Evolutionary conservation across 2,888 invertebrate species (phyloP), one percentile per base, ranked within the genome.

Genomic region (Anthophora plumipes): DNA sequence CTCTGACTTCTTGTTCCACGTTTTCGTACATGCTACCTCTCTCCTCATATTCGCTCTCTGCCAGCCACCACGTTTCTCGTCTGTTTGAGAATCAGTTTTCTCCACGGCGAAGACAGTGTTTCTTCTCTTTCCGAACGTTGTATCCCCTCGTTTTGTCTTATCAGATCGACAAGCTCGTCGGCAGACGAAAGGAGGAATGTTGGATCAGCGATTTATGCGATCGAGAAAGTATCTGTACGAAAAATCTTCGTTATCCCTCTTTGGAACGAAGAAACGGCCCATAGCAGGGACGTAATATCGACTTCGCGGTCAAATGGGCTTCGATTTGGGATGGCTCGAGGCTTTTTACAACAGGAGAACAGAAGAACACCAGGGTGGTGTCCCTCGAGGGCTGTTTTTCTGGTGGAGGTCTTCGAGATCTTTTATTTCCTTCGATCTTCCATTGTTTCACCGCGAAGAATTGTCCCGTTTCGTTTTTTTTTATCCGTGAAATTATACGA

Each of bases 241-340:
- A 85, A 86, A 85, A 77, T 66, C 37, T 55, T 48, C 20, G 68
- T 69, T 71, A 74, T 72, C 43, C 52, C 59, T 54, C 52, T 63
- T 82, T 68, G 55, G 52, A 67, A 61, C 70, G 64, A 54, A n/a
- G n/a, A n/a, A n/a, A n/a, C n/a, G n/a, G n/a, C n/a, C 64, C 70
- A 76, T 14, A 37, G 70, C 77, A 85, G 83, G 80, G 41, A 12
- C 39, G 75, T 66, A 76, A 48, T 22, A 77, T 83, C 55, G 63
- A 50, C 17, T 52, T 54, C 37, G 25, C 31, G 57, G 57, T 66
- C 67, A 60, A 80, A 60, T 37, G 17, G 60, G 60, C 77, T 83
- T 82, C 81, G 84, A 89, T 89, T 88, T 83, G 86, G 89, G 77
- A 86, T 86, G 78, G 87, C 88, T 89, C 87, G 89, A 89, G 90